These are phyloP conservation scores for Bubo bubo DNA, from an alignment of 2,113 vertebrate genomes.

Conservation along the genomic window DNA sequence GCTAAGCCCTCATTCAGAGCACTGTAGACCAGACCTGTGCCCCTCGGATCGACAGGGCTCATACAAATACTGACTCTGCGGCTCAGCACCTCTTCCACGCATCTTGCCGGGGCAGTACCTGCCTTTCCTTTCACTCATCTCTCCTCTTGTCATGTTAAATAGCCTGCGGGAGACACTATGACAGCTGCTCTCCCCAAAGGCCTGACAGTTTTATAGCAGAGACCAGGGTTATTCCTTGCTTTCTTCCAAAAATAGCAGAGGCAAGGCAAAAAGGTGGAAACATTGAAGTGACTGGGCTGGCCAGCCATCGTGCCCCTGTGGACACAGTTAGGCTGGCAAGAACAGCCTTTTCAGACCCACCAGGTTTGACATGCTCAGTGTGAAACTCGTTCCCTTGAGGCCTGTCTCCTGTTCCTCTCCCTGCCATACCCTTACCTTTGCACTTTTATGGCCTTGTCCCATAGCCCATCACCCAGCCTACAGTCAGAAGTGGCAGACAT, in stretches of 20 bases:
- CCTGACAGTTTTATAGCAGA: background rate
- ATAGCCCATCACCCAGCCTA: background rate
- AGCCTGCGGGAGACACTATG: background rate
- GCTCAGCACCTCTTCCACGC: background rate
- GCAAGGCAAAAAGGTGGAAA: background rate
- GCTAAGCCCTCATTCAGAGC: background rate
- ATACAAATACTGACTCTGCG: background rate
- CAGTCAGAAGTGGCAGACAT: background rate
- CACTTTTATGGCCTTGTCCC: background rate
- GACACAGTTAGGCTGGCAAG: background rate
- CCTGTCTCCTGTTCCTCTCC: background rate
- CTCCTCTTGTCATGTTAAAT: background rate
- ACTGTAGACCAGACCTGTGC: background rate
- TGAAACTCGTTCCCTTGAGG: background rate
- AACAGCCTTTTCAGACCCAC: background rate
- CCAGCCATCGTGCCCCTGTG: background rate
- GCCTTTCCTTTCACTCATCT: background rate
- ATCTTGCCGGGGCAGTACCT: background rate
- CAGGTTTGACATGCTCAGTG: background rate
- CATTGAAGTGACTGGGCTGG: background rate
- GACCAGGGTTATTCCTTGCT: background rate
- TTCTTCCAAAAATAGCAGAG: background rate
- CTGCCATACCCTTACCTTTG: background rate
- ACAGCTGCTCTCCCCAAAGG: background rate
- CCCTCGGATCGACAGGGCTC: rapidly evolving